Percentiles rank a stretch among this genome's conserved stretches.
Evolutionary conservation across 2,888 invertebrate genomes (phyloP).

Genomic region (Chalcosyrphus nemorum): DNA sequence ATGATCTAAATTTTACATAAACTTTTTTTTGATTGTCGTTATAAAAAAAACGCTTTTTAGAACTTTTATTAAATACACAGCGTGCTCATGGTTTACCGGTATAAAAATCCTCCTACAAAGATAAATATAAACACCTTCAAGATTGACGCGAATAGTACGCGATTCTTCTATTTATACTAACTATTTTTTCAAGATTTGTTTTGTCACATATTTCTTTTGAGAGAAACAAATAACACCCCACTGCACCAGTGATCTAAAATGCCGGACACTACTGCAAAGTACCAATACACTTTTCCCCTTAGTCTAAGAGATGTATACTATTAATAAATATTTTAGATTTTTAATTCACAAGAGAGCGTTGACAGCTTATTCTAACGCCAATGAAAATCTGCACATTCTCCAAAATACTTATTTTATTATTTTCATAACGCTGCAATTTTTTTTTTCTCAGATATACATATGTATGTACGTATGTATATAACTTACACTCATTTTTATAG

Average conservation of each 20-base stretch:
- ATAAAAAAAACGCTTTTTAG: no score
- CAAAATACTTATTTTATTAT: slow-evolving; percentile 47
- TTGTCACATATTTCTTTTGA: slow-evolving; percentile 25
- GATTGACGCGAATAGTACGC: not conserved
- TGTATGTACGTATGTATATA: not conserved
- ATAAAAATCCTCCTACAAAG: slow-evolving; percentile 7
- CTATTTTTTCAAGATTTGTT: slow-evolving; percentile 38
- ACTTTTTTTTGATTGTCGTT: not conserved
- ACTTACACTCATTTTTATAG: slow-evolving; percentile 65
- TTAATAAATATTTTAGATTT: slow-evolving; percentile 43
- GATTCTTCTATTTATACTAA: slow-evolving; percentile 12
- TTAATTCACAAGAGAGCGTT: slow-evolving; percentile 45
- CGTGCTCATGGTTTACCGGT: not conserved
- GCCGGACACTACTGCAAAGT: slow-evolving; percentile 48
- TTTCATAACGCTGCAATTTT: slow-evolving; percentile 9
- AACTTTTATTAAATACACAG: no score
- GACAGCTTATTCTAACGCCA: slow-evolving; percentile 40
- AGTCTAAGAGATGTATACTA: slow-evolving; percentile 47
- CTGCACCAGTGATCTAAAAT: slow-evolving; percentile 67
- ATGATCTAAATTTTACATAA: no score
- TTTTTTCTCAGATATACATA: not conserved
- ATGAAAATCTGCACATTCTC: slow-evolving; percentile 62
- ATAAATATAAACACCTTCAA: slow-evolving; percentile 10
- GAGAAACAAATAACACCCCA: slow-evolving; percentile 13
- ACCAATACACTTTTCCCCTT: slow-evolving; percentile 11